A percentile compares a stretch with the other conserved stretches of the same genome.
Conservation (phyloP, 2,888 invertebrate species). For the Gisinianus flammeolus region DNA sequence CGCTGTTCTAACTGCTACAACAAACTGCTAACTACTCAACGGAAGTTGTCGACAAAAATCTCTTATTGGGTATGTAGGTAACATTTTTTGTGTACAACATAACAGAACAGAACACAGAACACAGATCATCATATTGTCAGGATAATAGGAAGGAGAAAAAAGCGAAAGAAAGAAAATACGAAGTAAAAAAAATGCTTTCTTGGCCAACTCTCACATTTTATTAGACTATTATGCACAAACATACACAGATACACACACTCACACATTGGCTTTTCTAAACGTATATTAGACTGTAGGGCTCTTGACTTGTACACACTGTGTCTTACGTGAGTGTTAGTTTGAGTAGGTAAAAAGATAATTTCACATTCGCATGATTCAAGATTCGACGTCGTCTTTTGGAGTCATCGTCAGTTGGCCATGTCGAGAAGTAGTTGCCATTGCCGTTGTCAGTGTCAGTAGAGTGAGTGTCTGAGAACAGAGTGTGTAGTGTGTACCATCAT, state of each 20-base stretch:
- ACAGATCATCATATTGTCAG: not conserved
- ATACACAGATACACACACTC: too few species aligned
- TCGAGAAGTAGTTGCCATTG: too few species aligned
- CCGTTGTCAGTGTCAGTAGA: too few species aligned
- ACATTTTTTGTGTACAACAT: not conserved
- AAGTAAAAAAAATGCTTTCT: constrained; percentile 4
- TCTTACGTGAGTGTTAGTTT: not conserved
- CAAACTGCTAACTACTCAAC: not conserved
- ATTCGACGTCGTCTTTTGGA: not conserved
- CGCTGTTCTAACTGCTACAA: not conserved
- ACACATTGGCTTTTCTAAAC: not conserved
- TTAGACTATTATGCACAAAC: not conserved
- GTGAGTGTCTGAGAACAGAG: too few species aligned
- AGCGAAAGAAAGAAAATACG: not conserved
- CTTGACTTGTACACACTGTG: too few species aligned
- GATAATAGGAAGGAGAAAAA: not conserved
- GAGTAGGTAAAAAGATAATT: not conserved
- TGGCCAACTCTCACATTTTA: constrained; percentile 19
- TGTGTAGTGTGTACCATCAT: too few species aligned
- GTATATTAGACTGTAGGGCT: too few species aligned
- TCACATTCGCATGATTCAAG: not conserved
- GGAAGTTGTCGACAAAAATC: not conserved
- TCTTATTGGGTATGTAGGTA: not conserved
- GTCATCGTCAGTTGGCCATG: too few species aligned
- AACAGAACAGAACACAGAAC: not conserved